Conservation (phyloP, 1,140 invertebrate genomes). For the Nasonia longicornis region DNA sequence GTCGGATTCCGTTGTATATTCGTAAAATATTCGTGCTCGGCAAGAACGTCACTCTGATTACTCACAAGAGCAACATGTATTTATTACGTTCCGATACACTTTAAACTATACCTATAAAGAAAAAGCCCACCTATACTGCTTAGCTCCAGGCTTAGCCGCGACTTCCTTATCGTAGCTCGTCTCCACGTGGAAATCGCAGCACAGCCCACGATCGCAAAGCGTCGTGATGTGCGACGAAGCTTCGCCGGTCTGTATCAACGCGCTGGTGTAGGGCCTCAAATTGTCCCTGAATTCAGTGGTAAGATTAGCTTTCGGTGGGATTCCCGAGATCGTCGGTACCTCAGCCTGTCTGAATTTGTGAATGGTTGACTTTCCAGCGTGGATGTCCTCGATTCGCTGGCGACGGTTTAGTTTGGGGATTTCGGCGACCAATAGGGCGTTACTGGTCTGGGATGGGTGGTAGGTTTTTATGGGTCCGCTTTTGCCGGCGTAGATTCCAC, state of each 20-base stretch:
- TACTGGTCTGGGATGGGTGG: conserved; percentile 40
- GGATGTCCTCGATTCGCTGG: conserved; percentile 34
- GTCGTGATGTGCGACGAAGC: conserved; percentile 46
- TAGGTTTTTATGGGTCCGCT: conserved; percentile 48
- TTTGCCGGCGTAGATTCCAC: conserved; percentile 70
- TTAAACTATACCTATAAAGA: not conserved
- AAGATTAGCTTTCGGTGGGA: not conserved
- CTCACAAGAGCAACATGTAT: too few relatives aligned
- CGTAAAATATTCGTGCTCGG: too few relatives aligned
- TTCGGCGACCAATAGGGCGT: conserved; percentile 56
- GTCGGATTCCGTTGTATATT: too few relatives aligned
- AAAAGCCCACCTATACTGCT: conserved; percentile 53
- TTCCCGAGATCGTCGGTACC: conserved; percentile 44
- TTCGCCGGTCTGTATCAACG: conserved; percentile 36
- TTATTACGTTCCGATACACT: too few relatives aligned
- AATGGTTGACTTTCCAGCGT: not conserved
- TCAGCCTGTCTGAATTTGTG: conserved; percentile 49
- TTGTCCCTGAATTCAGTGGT: conserved; percentile 39
- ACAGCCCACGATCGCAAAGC: conserved; percentile 56
- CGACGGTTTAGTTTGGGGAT: conserved; percentile 53
- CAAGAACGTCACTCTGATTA: too few relatives aligned
- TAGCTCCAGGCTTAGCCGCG: conserved; percentile 32
- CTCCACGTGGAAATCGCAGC: conserved; percentile 57
- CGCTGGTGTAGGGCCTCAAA: conserved; percentile 49
- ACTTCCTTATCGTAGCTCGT: conserved; percentile 12